phyloP scores from a whole-genome alignment of 2,888 invertebrate genomes.

The Pinctada fucata region DNA sequence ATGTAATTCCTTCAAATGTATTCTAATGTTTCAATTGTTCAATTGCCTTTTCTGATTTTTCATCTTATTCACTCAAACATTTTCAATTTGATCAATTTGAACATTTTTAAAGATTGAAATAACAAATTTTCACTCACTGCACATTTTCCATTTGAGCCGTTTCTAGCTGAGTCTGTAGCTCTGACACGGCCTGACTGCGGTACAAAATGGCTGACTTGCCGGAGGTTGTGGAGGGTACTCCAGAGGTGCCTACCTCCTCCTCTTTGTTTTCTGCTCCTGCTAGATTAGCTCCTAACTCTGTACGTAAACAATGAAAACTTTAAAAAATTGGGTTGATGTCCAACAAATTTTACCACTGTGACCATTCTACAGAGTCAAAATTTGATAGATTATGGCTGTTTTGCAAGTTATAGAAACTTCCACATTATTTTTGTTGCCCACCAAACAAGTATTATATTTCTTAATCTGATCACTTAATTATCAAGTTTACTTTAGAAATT shows the following conservation, averaged over 20 bases:
- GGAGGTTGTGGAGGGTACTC: slow-evolving; percentile 79
- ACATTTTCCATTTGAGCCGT: slow-evolving; percentile 62
- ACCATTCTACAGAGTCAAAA: not conserved
- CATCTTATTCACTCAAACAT: no score
- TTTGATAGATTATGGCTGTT: not conserved
- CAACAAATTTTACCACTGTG: no score
- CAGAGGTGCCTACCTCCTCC: slow-evolving; percentile 82
- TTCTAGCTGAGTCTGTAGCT: slow-evolving; percentile 64
- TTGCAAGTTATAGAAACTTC: no score
- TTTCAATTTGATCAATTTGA: no score
- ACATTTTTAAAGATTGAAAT: no score
- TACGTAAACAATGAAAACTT: not conserved
- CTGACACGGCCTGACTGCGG: slow-evolving; percentile 47
- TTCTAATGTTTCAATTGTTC: no score
- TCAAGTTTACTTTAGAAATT: no score
- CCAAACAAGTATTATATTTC: no score
- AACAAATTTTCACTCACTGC: slow-evolving; percentile 65
- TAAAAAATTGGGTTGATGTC: not conserved
- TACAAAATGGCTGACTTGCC: slow-evolving; percentile 46
- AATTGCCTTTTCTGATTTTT: no score
- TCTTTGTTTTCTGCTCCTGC: slow-evolving; percentile 80
- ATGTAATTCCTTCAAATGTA: no score
- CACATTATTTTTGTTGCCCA: no score
- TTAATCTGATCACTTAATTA: no score
- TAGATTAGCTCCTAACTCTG: slow-evolving; percentile 91